These are phyloP conservation scores for fruit fly (Drosophila melanogaster) DNA, from an alignment of 1,140 invertebrate genomes.

Conservation along the genomic window DNA sequence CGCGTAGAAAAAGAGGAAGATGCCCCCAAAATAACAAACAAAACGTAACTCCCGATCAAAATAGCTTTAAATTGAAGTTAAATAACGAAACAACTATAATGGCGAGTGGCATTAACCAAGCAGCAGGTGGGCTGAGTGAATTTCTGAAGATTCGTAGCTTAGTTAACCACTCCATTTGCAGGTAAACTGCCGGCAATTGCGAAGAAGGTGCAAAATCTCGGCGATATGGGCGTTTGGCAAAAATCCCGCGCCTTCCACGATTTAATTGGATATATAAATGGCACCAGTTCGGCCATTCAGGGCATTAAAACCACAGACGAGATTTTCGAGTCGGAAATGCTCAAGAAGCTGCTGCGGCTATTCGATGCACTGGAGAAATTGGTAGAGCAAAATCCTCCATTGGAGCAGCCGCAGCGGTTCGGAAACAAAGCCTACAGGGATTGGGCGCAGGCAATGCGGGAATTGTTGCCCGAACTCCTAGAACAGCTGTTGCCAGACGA, in stretches of 20 bases:
- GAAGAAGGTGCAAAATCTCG: constrained; percentile 89
- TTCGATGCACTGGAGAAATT: constrained; percentile 90
- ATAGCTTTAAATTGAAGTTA: constrained; percentile 29
- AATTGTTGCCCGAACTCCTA: constrained; percentile 76
- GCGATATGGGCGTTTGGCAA: constrained; percentile 92
- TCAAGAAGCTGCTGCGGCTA: constrained; percentile 88
- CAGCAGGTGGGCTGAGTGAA: constrained; percentile 28
- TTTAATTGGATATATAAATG: constrained; percentile 93
- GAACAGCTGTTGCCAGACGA: constrained; percentile 75
- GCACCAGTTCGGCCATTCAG: constrained; percentile 93
- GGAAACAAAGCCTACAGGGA: constrained; percentile 97
- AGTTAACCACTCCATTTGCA: background rate
- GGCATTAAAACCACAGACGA: constrained; percentile 89
- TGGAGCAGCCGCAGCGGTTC: constrained; percentile 97
- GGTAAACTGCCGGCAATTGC: constrained; percentile 53
- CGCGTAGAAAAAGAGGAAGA: constrained; percentile 11
- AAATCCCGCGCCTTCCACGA: constrained; percentile 94
- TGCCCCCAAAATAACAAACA: constrained; percentile 48
- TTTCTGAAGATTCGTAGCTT: background rate
- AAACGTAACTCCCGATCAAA: constrained; percentile 37
- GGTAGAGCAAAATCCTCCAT: constrained; percentile 94
- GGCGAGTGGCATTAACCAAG: constrained; percentile 57
- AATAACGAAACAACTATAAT: constrained; percentile 30
- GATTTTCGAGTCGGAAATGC: constrained; percentile 87
- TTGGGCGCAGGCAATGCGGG: constrained; percentile 93